A percentile compares a stretch with the other conserved stretches of the same genome.
These are phyloP conservation scores for Thereva nobilitata DNA, from an alignment of 2,888 invertebrate species.

Conservation along the genomic window DNA sequence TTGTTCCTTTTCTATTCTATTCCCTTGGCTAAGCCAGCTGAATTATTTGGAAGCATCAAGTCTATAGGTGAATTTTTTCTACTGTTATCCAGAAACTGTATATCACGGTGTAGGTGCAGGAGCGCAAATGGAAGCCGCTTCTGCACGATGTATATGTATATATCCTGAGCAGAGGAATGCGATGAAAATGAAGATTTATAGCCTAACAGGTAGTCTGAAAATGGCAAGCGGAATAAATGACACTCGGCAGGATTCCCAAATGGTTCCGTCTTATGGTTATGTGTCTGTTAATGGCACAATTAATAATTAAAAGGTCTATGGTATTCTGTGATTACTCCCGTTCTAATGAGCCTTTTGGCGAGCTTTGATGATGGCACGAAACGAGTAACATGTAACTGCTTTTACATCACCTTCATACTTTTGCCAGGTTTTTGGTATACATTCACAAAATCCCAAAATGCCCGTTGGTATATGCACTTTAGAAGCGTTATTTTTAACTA, in stretches of 20 bases:
- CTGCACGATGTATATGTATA: background rate
- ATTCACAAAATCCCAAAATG: background rate
- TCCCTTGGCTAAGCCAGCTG: too few species aligned
- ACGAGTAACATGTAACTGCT: conserved; percentile 30
- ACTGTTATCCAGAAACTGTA: too few species aligned
- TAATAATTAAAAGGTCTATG: conserved; percentile 40
- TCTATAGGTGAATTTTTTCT: too few species aligned
- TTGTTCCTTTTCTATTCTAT: too few species aligned
- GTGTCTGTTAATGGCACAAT: conserved; percentile 41
- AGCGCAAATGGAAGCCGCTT: conserved; percentile 1
- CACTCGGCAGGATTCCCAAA: conserved; percentile 19
- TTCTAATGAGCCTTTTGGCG: conserved; percentile 30
- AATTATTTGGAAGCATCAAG: too few species aligned
- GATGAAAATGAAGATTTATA: conserved; percentile 40
- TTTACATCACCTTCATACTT: conserved; percentile 13
- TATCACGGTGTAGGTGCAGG: background rate
- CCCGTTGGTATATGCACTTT: background rate
- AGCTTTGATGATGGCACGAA: conserved; percentile 21
- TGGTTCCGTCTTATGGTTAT: conserved; percentile 37
- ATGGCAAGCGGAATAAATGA: conserved; percentile 41
- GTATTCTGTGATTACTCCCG: conserved; percentile 37
- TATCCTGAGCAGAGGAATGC: conserved; percentile 26
- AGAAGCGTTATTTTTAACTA: background rate
- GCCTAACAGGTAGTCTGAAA: conserved; percentile 34
- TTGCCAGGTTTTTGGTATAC: conserved; percentile 9